Evolutionary conservation across 2,113 vertebrate genomes (phyloP).

Genomic region (Pseudonaja textilis): DNA sequence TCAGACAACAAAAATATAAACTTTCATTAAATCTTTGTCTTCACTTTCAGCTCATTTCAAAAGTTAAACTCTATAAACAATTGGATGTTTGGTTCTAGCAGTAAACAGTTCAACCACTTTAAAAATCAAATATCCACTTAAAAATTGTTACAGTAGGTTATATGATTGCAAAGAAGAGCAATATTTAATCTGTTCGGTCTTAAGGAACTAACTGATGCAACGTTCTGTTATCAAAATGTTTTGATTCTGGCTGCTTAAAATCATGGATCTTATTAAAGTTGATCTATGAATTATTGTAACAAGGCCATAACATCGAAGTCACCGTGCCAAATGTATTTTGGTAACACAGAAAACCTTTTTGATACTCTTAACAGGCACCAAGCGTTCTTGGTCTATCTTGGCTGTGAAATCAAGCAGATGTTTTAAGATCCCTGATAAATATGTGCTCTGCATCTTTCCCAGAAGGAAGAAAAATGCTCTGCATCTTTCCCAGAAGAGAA

Average conservation of each 20-base stretch:
- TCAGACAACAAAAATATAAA: background rate
- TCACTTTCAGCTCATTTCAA: background rate
- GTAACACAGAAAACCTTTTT: slow-evolving; percentile 61
- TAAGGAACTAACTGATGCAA: slow-evolving; percentile 40
- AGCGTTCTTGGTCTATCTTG: slow-evolving; percentile 42
- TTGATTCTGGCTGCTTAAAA: slow-evolving; percentile 38
- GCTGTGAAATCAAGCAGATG: slow-evolving; percentile 58
- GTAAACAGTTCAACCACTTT: background rate
- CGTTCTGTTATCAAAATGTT: slow-evolving; percentile 34
- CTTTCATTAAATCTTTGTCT: background rate
- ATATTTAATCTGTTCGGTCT: background rate
- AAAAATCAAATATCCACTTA: background rate
- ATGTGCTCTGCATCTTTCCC: slow-evolving; percentile 40
- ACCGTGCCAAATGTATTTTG: slow-evolving; percentile 36
- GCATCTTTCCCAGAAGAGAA: background rate
- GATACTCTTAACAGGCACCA: slow-evolving; percentile 42
- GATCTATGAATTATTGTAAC: slow-evolving; percentile 42
- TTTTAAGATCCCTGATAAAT: slow-evolving; percentile 49
- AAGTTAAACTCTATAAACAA: background rate
- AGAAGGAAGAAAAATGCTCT: slow-evolving; percentile 31
- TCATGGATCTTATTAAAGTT: slow-evolving; percentile 33
- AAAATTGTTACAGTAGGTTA: background rate
- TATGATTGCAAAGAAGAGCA: background rate
- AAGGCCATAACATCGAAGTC: slow-evolving; percentile 33
- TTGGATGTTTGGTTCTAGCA: background rate